Base-by-base conservation (phyloP, 2,888 invertebrate species). In the Syritta pipiens region DNA sequence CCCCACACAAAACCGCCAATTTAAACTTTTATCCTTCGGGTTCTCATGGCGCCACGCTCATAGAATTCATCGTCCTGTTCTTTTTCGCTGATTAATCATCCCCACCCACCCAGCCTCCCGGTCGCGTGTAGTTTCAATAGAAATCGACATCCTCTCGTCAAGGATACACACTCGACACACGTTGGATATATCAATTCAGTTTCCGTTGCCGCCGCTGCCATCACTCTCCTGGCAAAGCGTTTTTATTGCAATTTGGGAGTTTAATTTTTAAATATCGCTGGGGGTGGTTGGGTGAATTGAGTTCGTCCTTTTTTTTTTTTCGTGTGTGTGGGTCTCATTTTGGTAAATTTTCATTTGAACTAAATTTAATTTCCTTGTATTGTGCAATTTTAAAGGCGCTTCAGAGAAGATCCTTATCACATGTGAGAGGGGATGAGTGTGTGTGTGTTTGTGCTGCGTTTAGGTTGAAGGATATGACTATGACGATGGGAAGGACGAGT, bases 291-390 rank as follows among this genome's bases (percentile, higher is more conserved):
- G 9, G 10, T 1, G 9, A 5, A 10, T 12, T 12, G 19, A 24
- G 14, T 20, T 4, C 7, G 2, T 17, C 10, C 35, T n/a, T n/a
- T n/a, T n/a, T n/a, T n/a, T n/a, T n/a, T 14, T 3, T 7, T 5
- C 14, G 10, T 22, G 10, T 20, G 4, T 7, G 3, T 59, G 4
- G 17, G 7, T 32, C 2, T 20, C 9, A 7, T 55, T 32, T 53
- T 49, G 28, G 40, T 57, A 30, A 44, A 17, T 59, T 65, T 74
- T 59, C 9, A 44, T 59, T 65, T 65, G 20, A 35, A 51, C 22
- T 74, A 44, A 59, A 74, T 74, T 74, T 49, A 51, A 74, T 74
- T 74, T 59, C n/a, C 49, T 22, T 49, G n/a, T 24, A 28, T 48
- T 40, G 22, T 17, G 24, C 3, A 3, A 24, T 20, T 37, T 48